phyloP scores from a whole-genome alignment of 2,113 vertebrate genomes.

The Meleagris gallopavo region DNA sequence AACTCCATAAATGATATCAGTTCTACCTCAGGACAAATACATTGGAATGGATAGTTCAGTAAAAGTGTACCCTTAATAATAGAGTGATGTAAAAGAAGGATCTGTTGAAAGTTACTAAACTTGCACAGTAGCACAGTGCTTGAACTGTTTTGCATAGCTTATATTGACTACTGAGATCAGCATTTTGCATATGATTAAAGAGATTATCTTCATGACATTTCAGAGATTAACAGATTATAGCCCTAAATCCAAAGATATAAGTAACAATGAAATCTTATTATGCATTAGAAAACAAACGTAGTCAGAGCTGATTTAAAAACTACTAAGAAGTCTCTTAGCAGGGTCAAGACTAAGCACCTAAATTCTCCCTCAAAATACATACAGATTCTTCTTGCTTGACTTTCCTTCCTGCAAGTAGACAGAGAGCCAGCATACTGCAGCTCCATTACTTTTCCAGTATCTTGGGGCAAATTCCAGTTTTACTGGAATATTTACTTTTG shows the following conservation, averaged over 20 bases:
- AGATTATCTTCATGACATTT: slow-evolving; percentile 63
- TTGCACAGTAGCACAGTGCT: neutral
- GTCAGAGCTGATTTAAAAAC: neutral
- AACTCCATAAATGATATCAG: neutral
- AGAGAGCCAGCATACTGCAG: neutral
- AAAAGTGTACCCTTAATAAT: neutral
- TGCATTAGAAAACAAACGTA: slow-evolving; percentile 13
- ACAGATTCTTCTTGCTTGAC: neutral
- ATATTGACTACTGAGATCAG: neutral
- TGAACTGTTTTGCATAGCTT: slow-evolving; percentile 10
- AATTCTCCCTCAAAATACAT: neutral
- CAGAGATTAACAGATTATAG: slow-evolving; percentile 44
- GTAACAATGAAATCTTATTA: slow-evolving; percentile 41
- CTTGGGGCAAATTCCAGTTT: neutral
- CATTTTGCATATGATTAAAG: slow-evolving; percentile 44
- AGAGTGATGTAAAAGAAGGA: neutral
- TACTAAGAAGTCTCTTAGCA: neutral
- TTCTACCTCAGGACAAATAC: neutral
- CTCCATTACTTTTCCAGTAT: neutral
- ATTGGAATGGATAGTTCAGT: neutral
- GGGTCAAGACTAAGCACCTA: neutral
- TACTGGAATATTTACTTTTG: neutral
- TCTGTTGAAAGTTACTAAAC: neutral
- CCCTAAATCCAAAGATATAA: slow-evolving; percentile 52
- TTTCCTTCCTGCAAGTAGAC: neutral